Evolutionary conservation across 1,140 invertebrate species (phyloP), one percentile per base, ranked within the genome.

Genomic region (Drosophila guanche): DNA sequence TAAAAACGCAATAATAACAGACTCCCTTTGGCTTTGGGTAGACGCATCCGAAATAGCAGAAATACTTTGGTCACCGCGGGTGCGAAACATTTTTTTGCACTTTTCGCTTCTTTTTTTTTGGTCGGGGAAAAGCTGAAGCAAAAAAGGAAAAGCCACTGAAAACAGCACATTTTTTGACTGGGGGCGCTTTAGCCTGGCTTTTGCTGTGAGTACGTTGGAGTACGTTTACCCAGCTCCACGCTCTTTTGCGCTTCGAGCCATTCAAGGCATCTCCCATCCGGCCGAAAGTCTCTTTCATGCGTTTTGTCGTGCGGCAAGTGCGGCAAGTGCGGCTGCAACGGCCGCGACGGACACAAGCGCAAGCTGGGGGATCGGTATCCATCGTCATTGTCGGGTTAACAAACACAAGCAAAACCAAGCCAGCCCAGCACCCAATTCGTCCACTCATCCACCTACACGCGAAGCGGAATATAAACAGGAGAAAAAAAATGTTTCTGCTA

Each of bases 1-100:
- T 86, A 86, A 86, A 86, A 86, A 86, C 83, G 79, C 83, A 86
- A 86, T 88, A 86, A 86, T 88, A 86, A 79, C 77, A 83, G 75
- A 58, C 53, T 40, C 48, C 43, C 41, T 42, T 16, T 20, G 16
- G 16, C 16, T 10, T 22, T 8, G 5, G 40, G 33, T 20, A n/a
- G 23, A 41, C n/a, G 23, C 20, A 33, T 42, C 8, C 40, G 46
- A 47, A 74, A 74, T 67, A 76, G 62, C 61, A 75, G 56, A 66
- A 86, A 78, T 81, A 78, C 79, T 86, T 86, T 88, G 79, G 70
- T 57, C 83, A 76, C 83, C 66, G 67, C 83, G 83, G 83, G 83
- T 86, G 83, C 57, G 71, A 86, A 76, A 51, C 63, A 59, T 79
- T 80, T 86, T 33, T 86, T 52, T 65, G 20, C 42, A 51, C 56